phyloP scores from a whole-genome alignment of 1,140 invertebrate genomes.

The Zaprionus gabonicus region DNA sequence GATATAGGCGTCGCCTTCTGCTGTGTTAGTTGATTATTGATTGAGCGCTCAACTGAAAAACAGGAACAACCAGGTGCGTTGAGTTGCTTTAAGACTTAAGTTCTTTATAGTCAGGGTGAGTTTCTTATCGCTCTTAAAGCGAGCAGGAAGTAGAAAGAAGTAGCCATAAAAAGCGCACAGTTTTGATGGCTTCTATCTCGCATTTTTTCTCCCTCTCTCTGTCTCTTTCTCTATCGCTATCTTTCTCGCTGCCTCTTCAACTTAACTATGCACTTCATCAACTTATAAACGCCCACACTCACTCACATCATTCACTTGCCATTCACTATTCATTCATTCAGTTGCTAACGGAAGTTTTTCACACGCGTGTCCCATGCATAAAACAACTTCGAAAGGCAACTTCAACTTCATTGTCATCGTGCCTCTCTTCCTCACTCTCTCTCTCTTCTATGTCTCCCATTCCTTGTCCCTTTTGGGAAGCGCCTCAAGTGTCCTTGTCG shows the following conservation, averaged over 20 bases:
- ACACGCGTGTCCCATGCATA: constrained; percentile 42
- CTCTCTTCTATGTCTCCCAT: not conserved
- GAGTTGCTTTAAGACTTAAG: constrained; percentile 1
- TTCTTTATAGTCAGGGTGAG: not conserved
- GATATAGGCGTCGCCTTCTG: constrained; percentile 53
- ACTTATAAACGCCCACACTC: constrained; percentile 19
- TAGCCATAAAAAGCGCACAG: not conserved
- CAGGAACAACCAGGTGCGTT: constrained; percentile 38
- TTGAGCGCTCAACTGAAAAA: constrained; percentile 55
- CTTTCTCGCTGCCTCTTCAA: not conserved
- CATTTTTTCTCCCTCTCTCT: not conserved
- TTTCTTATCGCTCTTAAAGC: not conserved
- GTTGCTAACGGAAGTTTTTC: constrained; percentile 53
- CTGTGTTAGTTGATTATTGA: constrained; percentile 55
- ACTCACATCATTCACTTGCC: constrained; percentile 25
- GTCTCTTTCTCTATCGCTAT: not conserved
- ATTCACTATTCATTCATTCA: constrained; percentile 48
- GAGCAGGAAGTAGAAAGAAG: not conserved
- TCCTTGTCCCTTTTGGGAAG: constrained; percentile 8
- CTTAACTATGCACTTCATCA: constrained; percentile 35
- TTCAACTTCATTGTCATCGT: constrained; percentile 54
- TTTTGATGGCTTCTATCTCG: not conserved
- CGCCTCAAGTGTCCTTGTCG: constrained; percentile 57
- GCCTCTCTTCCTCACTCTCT: not conserved
- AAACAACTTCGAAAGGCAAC: constrained; percentile 27